These are phyloP conservation scores for Heliconius ethilla DNA, from an alignment of 2,888 invertebrate species.

Conservation along the genomic window DNA sequence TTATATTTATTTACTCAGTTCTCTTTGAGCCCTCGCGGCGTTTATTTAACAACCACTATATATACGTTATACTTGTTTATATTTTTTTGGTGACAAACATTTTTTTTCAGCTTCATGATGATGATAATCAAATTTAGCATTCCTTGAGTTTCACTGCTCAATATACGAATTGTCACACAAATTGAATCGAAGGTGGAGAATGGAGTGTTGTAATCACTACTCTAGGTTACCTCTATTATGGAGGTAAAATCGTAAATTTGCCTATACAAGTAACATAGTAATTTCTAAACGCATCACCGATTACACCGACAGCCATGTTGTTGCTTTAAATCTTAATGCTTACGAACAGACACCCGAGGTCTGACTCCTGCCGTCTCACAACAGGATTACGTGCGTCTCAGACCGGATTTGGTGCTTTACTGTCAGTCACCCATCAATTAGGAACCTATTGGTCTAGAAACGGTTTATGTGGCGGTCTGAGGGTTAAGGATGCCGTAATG, in stretches of 20 bases:
- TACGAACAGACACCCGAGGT: conserved; percentile 4
- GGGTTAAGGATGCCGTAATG: background rate
- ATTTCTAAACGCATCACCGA: background rate
- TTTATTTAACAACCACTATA: background rate
- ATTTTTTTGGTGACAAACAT: background rate
- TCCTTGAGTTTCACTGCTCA: background rate
- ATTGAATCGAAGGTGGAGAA: no score
- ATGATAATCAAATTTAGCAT: background rate
- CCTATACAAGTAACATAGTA: background rate
- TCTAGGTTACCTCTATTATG: no score
- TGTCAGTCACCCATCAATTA: conserved; percentile 13
- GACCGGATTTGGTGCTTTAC: conserved; percentile 10
- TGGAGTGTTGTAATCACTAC: no score
- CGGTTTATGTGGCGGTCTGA: background rate
- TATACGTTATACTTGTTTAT: background rate
- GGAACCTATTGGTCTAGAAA: conserved; percentile 1
- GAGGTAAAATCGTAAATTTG: no score
- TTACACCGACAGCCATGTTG: conserved; percentile 9
- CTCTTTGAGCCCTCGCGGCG: conserved; percentile 8
- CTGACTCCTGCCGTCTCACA: conserved; percentile 21
- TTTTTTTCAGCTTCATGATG: no score
- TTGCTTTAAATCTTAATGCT: conserved; percentile 12
- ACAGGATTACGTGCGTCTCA: conserved; percentile 20
- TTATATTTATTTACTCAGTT: conserved; percentile 18
- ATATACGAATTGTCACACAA: no score